Conservation (phyloP, 1,140 invertebrate species). For the Magallana gigas region DNA sequence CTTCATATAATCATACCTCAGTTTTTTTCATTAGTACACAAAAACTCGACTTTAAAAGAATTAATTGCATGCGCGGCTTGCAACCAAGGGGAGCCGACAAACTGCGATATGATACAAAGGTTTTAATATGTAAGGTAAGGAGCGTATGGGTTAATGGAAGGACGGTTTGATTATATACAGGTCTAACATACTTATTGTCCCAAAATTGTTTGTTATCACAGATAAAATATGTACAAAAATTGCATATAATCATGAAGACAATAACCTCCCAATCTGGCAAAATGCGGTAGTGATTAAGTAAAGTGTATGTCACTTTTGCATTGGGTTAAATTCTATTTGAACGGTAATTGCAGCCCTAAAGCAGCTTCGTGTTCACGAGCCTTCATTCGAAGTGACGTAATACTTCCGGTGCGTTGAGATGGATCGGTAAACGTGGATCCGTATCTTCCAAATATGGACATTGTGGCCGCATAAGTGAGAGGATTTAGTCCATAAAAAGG, state of each 20-base stretch:
- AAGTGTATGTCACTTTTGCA: not conserved
- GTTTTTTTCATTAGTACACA: too few relatives aligned
- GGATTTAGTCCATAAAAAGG: slow-evolving; percentile 57
- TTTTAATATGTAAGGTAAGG: too few relatives aligned
- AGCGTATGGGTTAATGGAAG: too few relatives aligned
- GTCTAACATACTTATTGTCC: too few relatives aligned
- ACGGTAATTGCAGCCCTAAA: slow-evolving; percentile 84
- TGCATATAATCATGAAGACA: slow-evolving; percentile 8
- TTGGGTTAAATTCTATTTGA: not conserved
- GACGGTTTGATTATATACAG: too few relatives aligned
- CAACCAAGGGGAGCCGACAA: too few relatives aligned
- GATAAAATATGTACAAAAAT: not conserved
- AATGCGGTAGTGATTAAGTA: not conserved
- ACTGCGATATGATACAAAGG: too few relatives aligned
- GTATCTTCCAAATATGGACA: slow-evolving; percentile 18
- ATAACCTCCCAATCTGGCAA: not conserved
- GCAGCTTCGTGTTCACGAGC: slow-evolving; percentile 94
- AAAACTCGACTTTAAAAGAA: too few relatives aligned
- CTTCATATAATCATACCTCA: too few relatives aligned
- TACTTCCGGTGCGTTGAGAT: slow-evolving; percentile 88
- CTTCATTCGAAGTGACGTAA: slow-evolving; percentile 91
- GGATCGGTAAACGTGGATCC: slow-evolving; percentile 78
- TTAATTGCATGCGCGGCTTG: too few relatives aligned
- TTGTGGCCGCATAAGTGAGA: slow-evolving; percentile 24
- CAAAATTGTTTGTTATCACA: not conserved